phyloP scores from a whole-genome alignment of 2,113 vertebrate species.

The Melanostigma gelatinosum region DNA sequence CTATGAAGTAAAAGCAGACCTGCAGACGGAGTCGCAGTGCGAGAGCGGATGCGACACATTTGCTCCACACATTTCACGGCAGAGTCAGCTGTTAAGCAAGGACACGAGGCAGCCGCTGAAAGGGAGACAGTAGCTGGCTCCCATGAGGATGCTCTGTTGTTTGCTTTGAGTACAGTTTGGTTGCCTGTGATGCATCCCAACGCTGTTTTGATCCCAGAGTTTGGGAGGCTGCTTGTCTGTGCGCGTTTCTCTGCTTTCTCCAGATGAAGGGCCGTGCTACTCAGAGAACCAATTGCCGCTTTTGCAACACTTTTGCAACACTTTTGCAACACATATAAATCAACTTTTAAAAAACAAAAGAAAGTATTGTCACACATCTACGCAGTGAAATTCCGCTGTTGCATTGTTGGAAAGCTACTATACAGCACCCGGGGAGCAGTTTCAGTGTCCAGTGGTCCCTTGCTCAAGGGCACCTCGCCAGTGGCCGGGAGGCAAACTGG shows the following conservation, averaged over 20 bases:
- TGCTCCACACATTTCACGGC: slow-evolving; percentile 47
- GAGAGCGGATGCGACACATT: slow-evolving; percentile 46
- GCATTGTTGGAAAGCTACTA: not conserved
- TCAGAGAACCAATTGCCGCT: not conserved
- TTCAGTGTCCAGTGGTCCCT: no score
- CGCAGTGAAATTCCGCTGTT: not conserved
- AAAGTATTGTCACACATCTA: not conserved
- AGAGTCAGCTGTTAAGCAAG: slow-evolving; percentile 48
- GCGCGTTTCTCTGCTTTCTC: not conserved
- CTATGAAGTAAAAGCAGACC: slow-evolving; percentile 59
- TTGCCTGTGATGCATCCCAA: slow-evolving; percentile 34
- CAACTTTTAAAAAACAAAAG: no score
- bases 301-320: not conserved
- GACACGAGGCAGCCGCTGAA: slow-evolving; percentile 34
- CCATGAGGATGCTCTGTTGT: slow-evolving; percentile 36
- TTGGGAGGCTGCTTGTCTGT: not conserved
- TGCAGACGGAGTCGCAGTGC: slow-evolving; percentile 32
- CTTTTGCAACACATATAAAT: not conserved
- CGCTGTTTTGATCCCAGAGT: slow-evolving; percentile 9
- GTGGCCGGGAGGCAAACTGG: no score
- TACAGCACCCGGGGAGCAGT: no score
- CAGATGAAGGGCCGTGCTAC: not conserved
- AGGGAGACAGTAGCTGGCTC: slow-evolving; percentile 39
- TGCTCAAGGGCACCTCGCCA: no score
- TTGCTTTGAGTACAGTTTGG: slow-evolving; percentile 44